Percentiles rank a stretch among this genome's conserved stretches.
phyloP scores from a whole-genome alignment of 2,113 vertebrate genomes.

The Stercorarius parasiticus region DNA sequence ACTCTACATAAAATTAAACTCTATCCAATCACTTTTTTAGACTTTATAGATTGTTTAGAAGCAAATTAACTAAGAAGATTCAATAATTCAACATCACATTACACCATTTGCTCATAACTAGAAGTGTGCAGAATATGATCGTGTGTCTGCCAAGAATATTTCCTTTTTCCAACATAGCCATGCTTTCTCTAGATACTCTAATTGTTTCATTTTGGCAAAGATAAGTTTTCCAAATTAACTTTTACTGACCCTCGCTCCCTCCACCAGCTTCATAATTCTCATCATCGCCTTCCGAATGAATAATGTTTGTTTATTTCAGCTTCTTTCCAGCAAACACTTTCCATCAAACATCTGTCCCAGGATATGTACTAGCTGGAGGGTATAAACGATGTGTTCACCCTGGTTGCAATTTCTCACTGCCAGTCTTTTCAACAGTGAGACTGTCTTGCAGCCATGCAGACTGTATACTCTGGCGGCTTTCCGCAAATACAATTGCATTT shows the following conservation, averaged over 20 bases:
- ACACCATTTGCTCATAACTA: conserved; percentile 36
- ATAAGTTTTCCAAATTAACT: conserved; percentile 53
- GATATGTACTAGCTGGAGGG: neutral
- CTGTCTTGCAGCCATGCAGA: neutral
- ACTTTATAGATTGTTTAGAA: conserved; percentile 38
- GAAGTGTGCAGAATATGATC: neutral
- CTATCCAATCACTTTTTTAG: neutral
- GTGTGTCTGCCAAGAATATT: conserved; percentile 37
- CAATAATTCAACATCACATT: conserved; percentile 52
- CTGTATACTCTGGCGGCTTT: neutral
- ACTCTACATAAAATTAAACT: neutral
- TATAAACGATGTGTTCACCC: neutral
- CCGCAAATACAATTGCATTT: neutral
- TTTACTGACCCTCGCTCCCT: conserved; percentile 18
- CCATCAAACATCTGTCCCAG: neutral
- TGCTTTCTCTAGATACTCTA: conserved; percentile 47
- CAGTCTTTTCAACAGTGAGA: neutral
- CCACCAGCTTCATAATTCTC: neutral
- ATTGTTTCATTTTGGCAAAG: conserved; percentile 60
- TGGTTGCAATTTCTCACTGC: neutral
- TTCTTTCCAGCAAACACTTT: neutral
- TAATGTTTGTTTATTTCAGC: conserved; percentile 28
- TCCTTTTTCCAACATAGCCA: conserved; percentile 11
- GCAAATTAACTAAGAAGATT: conserved; percentile 6
- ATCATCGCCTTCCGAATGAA: neutral